Evolutionary conservation across 2,797 vertebrate species (phyloP).

Genomic region (Sus cebifrons): DNA sequence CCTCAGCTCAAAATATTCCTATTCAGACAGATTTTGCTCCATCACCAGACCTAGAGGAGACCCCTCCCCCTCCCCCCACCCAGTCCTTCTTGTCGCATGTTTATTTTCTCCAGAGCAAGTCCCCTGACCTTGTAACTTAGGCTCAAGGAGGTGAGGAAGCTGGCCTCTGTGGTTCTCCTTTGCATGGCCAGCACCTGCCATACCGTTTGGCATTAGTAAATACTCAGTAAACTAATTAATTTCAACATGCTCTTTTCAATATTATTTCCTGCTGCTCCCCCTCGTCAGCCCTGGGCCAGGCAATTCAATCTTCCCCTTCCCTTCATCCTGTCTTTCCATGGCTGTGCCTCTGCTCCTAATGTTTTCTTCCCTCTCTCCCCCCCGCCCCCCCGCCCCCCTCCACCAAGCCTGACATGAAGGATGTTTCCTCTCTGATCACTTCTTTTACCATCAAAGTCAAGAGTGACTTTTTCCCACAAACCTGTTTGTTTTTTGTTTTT

Average conservation of each 20-base stretch:
- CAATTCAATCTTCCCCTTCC: background rate
- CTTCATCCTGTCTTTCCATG: background rate
- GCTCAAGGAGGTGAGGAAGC: background rate
- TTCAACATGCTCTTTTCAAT: slow-evolving; percentile 10
- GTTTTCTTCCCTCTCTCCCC: background rate
- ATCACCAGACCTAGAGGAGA: background rate
- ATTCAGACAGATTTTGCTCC: too few species aligned
- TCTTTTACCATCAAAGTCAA: background rate
- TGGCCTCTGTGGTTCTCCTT: background rate
- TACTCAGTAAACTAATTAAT: background rate
- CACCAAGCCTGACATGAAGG: background rate
- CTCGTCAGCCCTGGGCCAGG: background rate
- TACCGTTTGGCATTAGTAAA: background rate
- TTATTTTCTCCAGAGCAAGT: background rate
- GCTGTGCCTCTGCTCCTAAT: background rate
- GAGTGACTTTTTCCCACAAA: background rate
- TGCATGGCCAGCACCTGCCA: background rate
- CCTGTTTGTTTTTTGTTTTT: background rate
- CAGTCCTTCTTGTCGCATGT: fast-evolving
- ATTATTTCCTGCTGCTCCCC: background rate
- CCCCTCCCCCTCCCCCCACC: too few species aligned
- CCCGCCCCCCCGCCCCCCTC: too few species aligned
- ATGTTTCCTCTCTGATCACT: background rate
- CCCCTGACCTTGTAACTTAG: fast-evolving
- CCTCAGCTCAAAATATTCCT: background rate